phyloP scores from a whole-genome alignment of 2,797 vertebrate species.

The Pteropus rufus region DNA sequence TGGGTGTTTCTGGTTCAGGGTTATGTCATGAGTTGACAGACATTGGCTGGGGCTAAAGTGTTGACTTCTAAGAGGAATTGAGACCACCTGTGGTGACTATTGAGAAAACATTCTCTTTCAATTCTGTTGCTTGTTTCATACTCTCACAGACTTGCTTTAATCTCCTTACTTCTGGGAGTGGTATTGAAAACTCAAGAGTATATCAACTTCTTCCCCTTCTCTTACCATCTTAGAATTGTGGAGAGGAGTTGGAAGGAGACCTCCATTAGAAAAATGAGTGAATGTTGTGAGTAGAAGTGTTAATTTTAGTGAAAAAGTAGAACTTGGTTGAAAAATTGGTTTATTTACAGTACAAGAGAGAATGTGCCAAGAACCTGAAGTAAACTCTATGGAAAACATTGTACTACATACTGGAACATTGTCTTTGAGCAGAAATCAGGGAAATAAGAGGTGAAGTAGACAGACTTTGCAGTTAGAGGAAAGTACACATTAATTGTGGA shows the following conservation, averaged over 20 bases:
- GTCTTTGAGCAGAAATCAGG: not conserved
- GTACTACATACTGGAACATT: not conserved
- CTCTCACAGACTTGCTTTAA: not conserved
- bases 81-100: no score
- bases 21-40: no score
- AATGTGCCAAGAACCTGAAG: not conserved
- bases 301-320: not conserved
- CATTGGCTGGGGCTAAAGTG: no score
- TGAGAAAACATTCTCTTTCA: not conserved
- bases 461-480: not conserved
- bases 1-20: no score
- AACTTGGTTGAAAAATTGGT: not conserved
- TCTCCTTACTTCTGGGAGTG: not conserved
- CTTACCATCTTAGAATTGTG: not conserved
- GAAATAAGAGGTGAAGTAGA: not conserved
- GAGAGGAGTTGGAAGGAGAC: not conserved
- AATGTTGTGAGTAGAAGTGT: not conserved
- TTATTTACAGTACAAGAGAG: not conserved
- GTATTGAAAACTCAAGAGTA: not conserved
- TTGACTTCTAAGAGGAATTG: no score
- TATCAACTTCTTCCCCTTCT: not conserved
- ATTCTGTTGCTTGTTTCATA: not conserved
- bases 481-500: not conserved
- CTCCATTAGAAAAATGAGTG: not conserved
- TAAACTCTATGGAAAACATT: not conserved